These are phyloP conservation scores for Euura lappo DNA, from an alignment of 1,140 invertebrate species.

Conservation along the genomic window DNA sequence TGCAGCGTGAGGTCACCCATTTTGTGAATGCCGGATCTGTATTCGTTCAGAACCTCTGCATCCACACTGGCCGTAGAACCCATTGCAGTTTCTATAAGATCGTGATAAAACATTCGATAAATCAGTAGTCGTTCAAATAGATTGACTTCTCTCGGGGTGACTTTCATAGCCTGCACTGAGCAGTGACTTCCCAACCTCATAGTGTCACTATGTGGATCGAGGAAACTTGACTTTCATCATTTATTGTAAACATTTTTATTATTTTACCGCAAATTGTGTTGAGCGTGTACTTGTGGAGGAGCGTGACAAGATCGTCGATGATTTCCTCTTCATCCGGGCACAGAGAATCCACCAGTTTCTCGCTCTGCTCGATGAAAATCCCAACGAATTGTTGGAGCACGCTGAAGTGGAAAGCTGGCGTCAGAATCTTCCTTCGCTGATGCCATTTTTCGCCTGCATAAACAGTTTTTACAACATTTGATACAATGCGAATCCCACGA, in stretches of 20 bases:
- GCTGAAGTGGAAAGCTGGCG: constrained; percentile 90
- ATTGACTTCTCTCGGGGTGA: too few species aligned
- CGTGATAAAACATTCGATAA: too few species aligned
- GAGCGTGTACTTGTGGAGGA: constrained; percentile 66
- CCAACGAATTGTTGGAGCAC: constrained; percentile 81
- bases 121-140: too few species aligned
- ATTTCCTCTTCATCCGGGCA: constrained; percentile 43
- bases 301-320: constrained; percentile 63
- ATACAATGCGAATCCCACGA: too few species aligned
- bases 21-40: constrained; percentile 32
- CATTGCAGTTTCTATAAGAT: constrained; percentile 39
- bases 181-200: too few species aligned
- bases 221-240: too few species aligned
- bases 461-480: neutral
- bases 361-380: constrained; percentile 71
- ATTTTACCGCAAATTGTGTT: constrained; percentile 70
- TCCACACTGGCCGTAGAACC: constrained; percentile 26
- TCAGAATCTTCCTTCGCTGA: constrained; percentile 79
- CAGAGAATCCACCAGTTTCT: constrained; percentile 61
- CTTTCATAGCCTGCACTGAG: too few species aligned
- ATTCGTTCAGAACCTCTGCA: constrained; percentile 37
- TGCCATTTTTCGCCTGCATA: constrained; percentile 79
- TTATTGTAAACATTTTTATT: too few species aligned
- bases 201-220: too few species aligned
- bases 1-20: constrained; percentile 28